Evolutionary conservation across 2,113 vertebrate species (phyloP), one percentile per base, ranked within the genome.

Genomic region (Ceyx melanurus): DNA sequence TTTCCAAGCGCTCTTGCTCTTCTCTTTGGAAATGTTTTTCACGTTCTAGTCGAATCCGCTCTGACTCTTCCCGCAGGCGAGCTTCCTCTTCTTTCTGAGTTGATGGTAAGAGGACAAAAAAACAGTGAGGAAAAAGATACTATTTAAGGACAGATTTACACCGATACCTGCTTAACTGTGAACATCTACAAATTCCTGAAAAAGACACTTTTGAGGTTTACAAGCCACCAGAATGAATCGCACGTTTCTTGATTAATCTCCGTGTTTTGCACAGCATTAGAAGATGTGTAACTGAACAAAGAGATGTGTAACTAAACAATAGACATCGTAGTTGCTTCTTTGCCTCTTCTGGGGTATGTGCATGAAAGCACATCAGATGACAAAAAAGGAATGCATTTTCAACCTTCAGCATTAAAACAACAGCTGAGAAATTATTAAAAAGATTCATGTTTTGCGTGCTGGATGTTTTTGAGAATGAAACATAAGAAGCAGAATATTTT

Each of bases 21-120:
- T 99, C 98, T 94, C 97, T 99, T 97, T 99, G 98, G 97, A 99
- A 99, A 96, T 99, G 99, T 83, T 98, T 99, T 87, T 99, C 99
- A 60, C 99, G 98, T 82, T 99, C 98, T 95, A 98, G 97, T 29
- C 98, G 97, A 82, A 98, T 95, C 51, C 98, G 96, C 88, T 99
- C 98, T 0, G 98, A 97, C 85, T 99, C 99, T 90, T 99, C 98
- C n/a, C 97, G 98, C 74, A 97, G 97, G 15, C 99, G 98, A 92
- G 97, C 97, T 94, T 99, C 99, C 67, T 99, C 99, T 96, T 99
- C 98, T 94, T 99, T 98, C 98, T 98, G 54, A 31, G 28, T 62
- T 53, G n/a, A 78, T 17, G 16, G 16, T 13, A 61, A 78, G 90
- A 79, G 76, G 79, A 85, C 31, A 60, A 23, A 29, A 54, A 40